These are phyloP conservation scores for Phyllostomus discolor DNA, from an alignment of 2,113 vertebrate species.

Conservation along the genomic window DNA sequence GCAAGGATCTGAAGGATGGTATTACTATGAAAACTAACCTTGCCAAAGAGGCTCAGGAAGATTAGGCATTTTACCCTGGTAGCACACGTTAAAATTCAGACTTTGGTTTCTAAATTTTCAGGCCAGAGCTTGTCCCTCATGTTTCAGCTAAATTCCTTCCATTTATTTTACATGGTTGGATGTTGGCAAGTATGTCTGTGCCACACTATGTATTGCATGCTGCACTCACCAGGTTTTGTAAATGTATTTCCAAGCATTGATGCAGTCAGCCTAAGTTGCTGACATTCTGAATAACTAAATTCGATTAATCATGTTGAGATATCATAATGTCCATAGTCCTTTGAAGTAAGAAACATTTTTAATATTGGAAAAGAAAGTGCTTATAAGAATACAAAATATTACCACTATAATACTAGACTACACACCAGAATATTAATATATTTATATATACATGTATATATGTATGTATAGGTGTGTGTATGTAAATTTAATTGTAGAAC, in stretches of 20 bases:
- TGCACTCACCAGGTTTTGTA: background rate
- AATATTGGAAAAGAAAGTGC: background rate
- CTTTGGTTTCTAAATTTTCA: background rate
- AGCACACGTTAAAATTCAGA: background rate
- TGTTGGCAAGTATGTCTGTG: background rate
- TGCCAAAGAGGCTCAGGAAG: background rate
- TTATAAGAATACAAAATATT: background rate
- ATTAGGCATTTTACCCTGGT: background rate
- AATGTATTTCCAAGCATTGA: background rate
- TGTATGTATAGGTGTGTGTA: background rate
- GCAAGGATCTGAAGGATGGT: background rate
- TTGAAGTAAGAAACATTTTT: background rate
- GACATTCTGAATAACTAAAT: background rate
- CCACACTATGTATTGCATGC: background rate
- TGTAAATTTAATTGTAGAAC: background rate
- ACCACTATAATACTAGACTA: background rate
- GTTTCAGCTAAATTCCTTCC: background rate
- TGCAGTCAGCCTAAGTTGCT: background rate
- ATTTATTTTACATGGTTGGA: background rate
- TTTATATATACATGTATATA: background rate
- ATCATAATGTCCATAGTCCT: background rate
- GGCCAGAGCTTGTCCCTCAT: background rate
- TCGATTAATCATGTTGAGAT: background rate
- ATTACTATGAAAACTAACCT: background rate
- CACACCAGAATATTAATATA: background rate